These are phyloP conservation scores for Micromys minutus DNA, from an alignment of 2,113 vertebrate genomes.

Conservation along the genomic window DNA sequence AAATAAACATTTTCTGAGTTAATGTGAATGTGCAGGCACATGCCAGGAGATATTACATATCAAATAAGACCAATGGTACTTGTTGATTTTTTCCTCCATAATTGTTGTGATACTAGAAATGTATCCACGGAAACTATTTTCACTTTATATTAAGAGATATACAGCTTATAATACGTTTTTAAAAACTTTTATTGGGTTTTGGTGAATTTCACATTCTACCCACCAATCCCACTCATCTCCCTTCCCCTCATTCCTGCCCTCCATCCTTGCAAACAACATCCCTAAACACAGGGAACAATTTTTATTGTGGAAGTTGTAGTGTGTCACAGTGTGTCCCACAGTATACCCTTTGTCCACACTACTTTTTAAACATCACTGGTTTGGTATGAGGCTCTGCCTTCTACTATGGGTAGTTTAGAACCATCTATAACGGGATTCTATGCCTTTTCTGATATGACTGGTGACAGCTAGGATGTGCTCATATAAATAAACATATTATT, in stretches of 20 bases:
- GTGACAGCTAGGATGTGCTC: no score
- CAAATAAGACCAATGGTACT: neutral
- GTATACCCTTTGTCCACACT: neutral
- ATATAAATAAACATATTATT: no score
- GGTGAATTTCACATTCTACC: neutral
- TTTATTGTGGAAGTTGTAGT: neutral
- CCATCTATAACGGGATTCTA: no score
- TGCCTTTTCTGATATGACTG: no score
- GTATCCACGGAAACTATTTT: neutral
- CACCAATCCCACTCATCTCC: neutral
- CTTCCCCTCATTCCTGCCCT: neutral
- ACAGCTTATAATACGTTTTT: no score
- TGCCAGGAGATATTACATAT: neutral
- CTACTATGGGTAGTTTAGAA: no score
- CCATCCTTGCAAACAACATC: neutral
- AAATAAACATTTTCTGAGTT: neutral
- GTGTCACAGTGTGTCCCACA: neutral
- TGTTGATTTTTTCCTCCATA: conserved; percentile 20
- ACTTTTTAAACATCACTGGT: neutral
- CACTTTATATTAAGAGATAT: neutral
- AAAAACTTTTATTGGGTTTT: no score
- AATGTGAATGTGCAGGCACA: neutral
- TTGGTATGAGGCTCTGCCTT: neutral
- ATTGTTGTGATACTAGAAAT: conserved; percentile 1
- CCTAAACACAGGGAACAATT: neutral